Base-by-base conservation (phyloP, 2,797 vertebrate genomes). In the Gephyroberyx darwinii region DNA sequence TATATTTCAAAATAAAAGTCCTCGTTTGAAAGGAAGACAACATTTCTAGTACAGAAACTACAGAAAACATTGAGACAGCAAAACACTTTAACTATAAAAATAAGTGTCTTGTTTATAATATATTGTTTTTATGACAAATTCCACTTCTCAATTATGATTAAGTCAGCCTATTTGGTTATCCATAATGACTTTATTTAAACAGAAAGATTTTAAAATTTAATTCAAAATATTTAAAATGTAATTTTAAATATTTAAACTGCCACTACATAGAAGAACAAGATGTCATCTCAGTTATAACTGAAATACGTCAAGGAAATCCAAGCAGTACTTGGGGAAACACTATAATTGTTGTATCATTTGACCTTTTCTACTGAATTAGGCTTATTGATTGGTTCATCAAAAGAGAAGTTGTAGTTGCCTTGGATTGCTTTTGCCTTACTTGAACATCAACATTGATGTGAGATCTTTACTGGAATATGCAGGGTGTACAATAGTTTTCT, bases 1-100 rank as follows among this genome's bases (percentile, higher is more conserved):
- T 0, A 47, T 5, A 0, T 84, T 86, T 91, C 90, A 92, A 83
- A 90, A 74, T 87, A 89, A 89, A 81, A 73, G 45, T 16, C 37
- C 1, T 26, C 12, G 20, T 13, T 30, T 33, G 31, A 10, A 30
- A 30, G 5, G 2, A 54, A 30, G 26, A 54, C 3, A 2, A 53
- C 22, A 26, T 50, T 5, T 50, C 13, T 50, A 50, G n/a, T n/a
- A 50, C 14, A 4, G 41, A 43, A 43, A 12, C 4, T 43, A 14
- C 41, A 43, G 2, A 14, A 14, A 5, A 12, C 13, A 43, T 14
- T 43, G 41, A 3, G 4, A 14, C 41, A 43, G 13, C 41, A 43
- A 14, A 43, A 12, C 39, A 41, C 9, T 41, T 10, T 41, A 8
- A 41, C 12, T 41, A 10, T 41, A 10, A 41, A 26, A 41, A 9